A percentile compares a stretch with the other conserved stretches of the same genome.
phyloP scores from a whole-genome alignment of 2,888 invertebrate genomes.

The Lepidocyrtinus sp. region DNA sequence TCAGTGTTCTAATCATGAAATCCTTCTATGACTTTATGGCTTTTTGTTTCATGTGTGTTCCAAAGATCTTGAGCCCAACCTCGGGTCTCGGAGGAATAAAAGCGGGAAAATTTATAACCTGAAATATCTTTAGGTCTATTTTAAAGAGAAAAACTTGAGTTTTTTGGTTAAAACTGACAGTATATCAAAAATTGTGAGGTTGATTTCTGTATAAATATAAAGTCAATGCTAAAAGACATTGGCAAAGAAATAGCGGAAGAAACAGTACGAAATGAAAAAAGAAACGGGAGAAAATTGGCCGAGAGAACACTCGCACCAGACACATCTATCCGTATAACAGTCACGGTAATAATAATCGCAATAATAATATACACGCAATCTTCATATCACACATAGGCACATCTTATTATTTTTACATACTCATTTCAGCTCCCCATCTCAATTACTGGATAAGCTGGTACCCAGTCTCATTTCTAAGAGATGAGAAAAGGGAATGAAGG shows the following conservation, averaged over 20 bases:
- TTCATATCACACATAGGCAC: neutral
- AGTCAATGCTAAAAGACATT: neutral
- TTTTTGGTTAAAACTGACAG: neutral
- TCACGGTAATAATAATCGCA: neutral
- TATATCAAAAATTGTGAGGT: neutral
- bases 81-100: neutral
- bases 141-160: neutral
- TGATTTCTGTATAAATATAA: neutral
- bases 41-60: neutral
- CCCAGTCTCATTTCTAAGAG: neutral
- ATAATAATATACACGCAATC: neutral
- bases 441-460: neutral
- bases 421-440: neutral
- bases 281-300: neutral
- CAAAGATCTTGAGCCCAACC: neutral
- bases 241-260: neutral
- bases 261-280: neutral
- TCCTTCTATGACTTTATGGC: neutral
- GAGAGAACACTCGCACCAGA: neutral
- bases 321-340: neutral
- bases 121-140: too few relatives aligned
- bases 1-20: neutral
- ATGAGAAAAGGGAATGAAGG: neutral
- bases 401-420: slow-evolving; percentile 4
- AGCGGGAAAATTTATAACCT: neutral